Evolutionary conservation across 2,888 invertebrate species (phyloP).

Genomic region (Cryptosula pallasiana): DNA sequence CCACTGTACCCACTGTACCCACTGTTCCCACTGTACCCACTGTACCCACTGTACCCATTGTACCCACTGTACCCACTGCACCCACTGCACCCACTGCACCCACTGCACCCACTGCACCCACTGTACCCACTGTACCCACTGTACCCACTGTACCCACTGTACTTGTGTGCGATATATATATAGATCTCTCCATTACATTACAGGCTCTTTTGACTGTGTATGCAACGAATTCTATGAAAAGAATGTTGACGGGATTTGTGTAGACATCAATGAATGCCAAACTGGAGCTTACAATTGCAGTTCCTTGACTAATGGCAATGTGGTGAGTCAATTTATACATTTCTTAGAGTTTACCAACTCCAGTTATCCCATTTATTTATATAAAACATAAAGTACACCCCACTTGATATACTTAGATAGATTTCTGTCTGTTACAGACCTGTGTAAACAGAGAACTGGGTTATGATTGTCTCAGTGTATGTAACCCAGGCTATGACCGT

Average conservation of each 20-base stretch:
- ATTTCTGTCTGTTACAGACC: too few relatives aligned
- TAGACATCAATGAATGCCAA: neutral
- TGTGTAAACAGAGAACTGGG: constrained; percentile 9
- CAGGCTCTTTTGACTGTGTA: neutral
- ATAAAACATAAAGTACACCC: neutral
- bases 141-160: neutral
- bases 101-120: neutral
- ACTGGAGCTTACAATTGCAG: neutral
- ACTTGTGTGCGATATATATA: too few relatives aligned
- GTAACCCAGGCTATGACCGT: neutral
- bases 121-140: neutral
- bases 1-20: neutral
- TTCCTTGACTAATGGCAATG: neutral
- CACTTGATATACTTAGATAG: neutral
- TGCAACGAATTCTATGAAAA: neutral
- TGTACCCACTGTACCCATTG: neutral
- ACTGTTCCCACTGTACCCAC: neutral
- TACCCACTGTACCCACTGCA: neutral
- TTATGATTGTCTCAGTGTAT: neutral
- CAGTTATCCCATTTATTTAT: too few relatives aligned
- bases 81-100: neutral
- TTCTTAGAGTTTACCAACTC: too few relatives aligned
- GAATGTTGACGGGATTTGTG: neutral
- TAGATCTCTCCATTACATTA: too few relatives aligned
- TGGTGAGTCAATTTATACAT: too few relatives aligned